phyloP scores from a whole-genome alignment of 2,797 vertebrate genomes.

The Danionella dracula region DNA sequence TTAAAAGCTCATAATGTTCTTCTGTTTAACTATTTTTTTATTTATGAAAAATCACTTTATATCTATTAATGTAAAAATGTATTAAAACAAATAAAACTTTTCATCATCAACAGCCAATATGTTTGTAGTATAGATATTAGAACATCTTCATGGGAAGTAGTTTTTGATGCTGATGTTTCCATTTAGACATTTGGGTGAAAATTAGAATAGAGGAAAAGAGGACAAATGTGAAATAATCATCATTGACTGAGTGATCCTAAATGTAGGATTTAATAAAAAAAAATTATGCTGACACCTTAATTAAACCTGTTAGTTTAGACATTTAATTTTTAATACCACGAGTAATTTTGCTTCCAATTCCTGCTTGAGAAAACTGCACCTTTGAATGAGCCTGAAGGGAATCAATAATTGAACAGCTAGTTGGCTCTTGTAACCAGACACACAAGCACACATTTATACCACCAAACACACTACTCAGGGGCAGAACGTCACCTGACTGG shows the following conservation, averaged over 20 bases:
- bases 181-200: too few species aligned
- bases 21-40: too few species aligned
- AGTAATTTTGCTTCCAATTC: not conserved
- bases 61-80: too few species aligned
- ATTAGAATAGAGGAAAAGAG: too few species aligned
- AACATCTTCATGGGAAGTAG: too few species aligned
- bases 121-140: too few species aligned
- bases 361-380: constrained; percentile 10
- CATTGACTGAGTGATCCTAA: not conserved
- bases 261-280: not conserved
- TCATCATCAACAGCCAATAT: too few species aligned
- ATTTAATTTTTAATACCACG: not conserved
- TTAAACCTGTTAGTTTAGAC: not conserved
- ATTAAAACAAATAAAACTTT: too few species aligned
- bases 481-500: not conserved
- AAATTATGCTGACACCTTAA: not conserved
- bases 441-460: constrained; percentile 26
- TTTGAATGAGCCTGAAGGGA: constrained; percentile 25
- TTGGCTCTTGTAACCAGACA: constrained; percentile 38
- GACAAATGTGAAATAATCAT: too few species aligned
- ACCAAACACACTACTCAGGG: not conserved
- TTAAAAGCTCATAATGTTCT: too few species aligned
- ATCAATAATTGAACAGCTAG: constrained; percentile 47
- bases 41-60: too few species aligned
- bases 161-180: too few species aligned